Percentiles rank a stretch among this genome's conserved stretches.
phyloP scores from a whole-genome alignment of 1,140 invertebrate genomes.

The Heliconius congener region DNA sequence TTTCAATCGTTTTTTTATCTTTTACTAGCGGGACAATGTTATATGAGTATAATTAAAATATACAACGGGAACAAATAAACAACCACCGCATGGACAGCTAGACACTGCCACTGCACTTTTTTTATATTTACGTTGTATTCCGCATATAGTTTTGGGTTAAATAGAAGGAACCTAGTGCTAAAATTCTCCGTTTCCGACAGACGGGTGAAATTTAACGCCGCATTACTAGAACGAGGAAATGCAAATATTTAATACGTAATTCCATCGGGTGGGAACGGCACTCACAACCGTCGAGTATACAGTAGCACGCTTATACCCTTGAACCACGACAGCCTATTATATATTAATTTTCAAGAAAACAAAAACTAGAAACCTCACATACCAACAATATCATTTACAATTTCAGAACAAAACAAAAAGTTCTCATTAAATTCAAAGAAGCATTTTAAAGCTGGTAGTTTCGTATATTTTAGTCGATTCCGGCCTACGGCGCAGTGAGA shows the following conservation, averaged over 20 bases:
- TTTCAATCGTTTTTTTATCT: no score
- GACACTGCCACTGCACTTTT: background rate
- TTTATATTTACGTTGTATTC: background rate
- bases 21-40: no score
- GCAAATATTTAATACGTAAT: background rate
- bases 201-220: background rate
- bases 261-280: background rate
- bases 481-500: constrained; percentile 57
- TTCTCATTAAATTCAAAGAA: background rate
- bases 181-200: background rate
- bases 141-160: background rate
- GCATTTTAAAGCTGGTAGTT: constrained; percentile 33
- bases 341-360: no score
- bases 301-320: no score
- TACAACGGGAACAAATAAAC: no score
- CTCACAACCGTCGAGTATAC: no score
- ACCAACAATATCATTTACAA: background rate
- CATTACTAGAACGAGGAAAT: background rate
- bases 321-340: no score
- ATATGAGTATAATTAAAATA: no score
- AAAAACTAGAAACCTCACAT: no score
- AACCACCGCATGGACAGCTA: no score
- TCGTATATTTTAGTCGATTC: constrained; percentile 50
- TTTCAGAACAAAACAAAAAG: background rate
- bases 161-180: background rate